Percentiles rank a stretch among this genome's conserved stretches.
Evolutionary conservation across 2,888 invertebrate genomes (phyloP).

Genomic region (Lasioglossum zephyrum): DNA sequence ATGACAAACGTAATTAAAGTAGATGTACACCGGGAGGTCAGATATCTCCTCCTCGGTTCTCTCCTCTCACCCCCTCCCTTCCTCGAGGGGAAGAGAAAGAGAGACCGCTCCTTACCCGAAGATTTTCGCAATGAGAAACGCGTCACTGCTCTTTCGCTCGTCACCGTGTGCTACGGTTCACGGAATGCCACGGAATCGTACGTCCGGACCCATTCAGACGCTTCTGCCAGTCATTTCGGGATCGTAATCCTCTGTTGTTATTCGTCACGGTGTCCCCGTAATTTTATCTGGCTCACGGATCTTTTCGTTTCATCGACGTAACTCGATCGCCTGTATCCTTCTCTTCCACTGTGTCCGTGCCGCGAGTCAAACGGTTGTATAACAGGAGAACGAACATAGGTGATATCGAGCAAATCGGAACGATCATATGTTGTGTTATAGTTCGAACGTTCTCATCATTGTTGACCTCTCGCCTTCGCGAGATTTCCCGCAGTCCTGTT

Average conservation of each 20-base stretch:
- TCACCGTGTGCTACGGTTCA: conserved; percentile 42
- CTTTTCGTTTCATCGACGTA: conserved; percentile 34
- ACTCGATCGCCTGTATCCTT: conserved; percentile 20
- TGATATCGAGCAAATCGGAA: not conserved
- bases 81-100: conserved; percentile 31
- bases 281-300: conserved; percentile 45
- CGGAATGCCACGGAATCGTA: conserved; percentile 41
- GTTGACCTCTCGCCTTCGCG: not conserved
- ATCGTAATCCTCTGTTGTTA: conserved; percentile 33
- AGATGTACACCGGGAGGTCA: conserved; percentile 74
- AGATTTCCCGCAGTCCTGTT: not conserved
- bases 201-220: conserved; percentile 36
- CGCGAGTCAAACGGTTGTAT: not conserved
- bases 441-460: not conserved
- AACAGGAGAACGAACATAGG: conserved; percentile 9
- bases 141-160: conserved; percentile 52
- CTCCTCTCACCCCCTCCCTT: not conserved
- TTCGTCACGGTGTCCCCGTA: conserved; percentile 39
- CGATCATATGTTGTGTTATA: not conserved
- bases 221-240: conserved; percentile 63
- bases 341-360: not conserved
- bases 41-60: conserved; percentile 40
- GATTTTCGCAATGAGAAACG: conserved; percentile 70
- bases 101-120: conserved; percentile 41
- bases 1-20: conserved; percentile 82